Conservation (phyloP, 2,797 vertebrate genomes). For the Tapera naevia region DNA sequence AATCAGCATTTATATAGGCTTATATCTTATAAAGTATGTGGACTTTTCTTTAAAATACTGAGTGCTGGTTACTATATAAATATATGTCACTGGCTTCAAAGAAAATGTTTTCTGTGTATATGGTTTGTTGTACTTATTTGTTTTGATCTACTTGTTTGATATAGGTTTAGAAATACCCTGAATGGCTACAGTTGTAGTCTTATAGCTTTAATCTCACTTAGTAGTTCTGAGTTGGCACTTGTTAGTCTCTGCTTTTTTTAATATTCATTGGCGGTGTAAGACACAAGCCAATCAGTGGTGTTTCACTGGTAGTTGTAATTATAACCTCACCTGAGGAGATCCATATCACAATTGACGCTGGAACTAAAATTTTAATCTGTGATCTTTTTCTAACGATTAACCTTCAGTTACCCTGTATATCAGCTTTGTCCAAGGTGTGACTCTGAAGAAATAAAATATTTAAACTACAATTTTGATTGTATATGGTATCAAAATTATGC, state of each 20-base stretch:
- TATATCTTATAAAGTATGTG: background rate
- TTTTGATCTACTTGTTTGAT: background rate
- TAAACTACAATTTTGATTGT: background rate
- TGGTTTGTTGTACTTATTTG: background rate
- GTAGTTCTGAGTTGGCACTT: background rate
- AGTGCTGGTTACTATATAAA: background rate
- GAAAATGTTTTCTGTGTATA: background rate
- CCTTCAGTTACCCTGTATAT: background rate
- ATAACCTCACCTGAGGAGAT: background rate
- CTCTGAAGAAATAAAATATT: background rate
- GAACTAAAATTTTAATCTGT: background rate
- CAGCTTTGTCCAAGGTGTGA: background rate
- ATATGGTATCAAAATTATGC: background rate
- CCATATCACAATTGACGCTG: fast-evolving
- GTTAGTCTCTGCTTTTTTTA: background rate
- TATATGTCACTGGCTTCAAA: background rate
- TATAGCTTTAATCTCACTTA: background rate
- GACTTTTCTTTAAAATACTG: background rate
- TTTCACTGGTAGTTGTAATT: background rate
- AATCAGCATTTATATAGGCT: background rate
- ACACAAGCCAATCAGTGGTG: background rate
- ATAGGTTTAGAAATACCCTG: background rate
- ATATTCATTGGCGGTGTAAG: background rate
- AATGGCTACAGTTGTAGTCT: background rate
- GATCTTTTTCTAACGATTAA: background rate